Conservation (phyloP, 2,113 vertebrate genomes). For the Aplodontia rufa region DNA sequence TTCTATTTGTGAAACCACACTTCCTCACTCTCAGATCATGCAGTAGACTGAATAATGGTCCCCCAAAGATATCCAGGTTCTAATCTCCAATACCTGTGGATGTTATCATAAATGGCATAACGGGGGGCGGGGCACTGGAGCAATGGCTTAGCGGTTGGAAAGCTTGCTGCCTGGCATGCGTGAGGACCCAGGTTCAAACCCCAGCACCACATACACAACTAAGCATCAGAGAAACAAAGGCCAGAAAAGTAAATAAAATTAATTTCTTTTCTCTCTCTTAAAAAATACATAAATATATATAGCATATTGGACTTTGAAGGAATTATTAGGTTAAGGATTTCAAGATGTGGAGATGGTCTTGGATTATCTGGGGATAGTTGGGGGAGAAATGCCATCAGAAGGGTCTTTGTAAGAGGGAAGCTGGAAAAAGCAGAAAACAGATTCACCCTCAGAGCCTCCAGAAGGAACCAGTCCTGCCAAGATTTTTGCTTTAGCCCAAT, state of each 20-base stretch:
- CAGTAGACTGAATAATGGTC: neutral
- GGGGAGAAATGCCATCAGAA: neutral
- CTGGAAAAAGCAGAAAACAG: neutral
- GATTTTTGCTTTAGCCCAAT: neutral
- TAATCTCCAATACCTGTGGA: neutral
- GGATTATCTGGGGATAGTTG: neutral
- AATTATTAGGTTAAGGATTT: neutral
- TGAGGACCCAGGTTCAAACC: no score
- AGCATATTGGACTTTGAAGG: neutral
- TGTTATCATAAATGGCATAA: neutral
- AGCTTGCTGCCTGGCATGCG: no score
- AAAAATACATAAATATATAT: no score
- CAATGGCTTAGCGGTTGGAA: no score
- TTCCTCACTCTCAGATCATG: neutral
- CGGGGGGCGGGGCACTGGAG: no score
- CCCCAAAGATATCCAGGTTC: neutral
- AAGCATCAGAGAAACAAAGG: no score
- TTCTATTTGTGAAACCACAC: neutral
- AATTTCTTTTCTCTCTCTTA: no score
- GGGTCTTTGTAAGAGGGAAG: neutral
- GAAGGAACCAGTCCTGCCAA: neutral
- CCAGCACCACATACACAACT: no score
- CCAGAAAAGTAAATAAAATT: no score
- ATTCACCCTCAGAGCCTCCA: neutral
- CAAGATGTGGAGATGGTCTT: neutral